Evolutionary conservation across 2,113 vertebrate genomes (phyloP).

Genomic region (Coregonus clupeaformis): DNA sequence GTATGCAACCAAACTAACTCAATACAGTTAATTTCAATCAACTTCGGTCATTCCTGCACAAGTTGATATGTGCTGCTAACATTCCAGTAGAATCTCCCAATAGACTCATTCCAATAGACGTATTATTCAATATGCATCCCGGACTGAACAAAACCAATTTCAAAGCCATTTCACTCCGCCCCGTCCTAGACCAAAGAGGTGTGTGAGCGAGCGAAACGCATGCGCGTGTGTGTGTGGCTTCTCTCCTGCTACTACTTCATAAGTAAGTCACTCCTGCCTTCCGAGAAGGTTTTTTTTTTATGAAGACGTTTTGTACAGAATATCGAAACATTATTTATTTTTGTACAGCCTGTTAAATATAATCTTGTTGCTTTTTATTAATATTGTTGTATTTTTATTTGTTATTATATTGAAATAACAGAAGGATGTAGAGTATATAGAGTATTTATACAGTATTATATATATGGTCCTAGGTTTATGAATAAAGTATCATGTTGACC

Average conservation of each 20-base stretch:
- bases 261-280: conserved; percentile 94
- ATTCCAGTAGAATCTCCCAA: conserved; percentile 9
- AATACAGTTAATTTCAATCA: neutral
- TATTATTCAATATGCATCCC: neutral
- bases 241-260: conserved; percentile 88
- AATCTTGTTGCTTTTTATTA: conserved; percentile 89
- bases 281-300: conserved; percentile 86
- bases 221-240: conserved; percentile 40
- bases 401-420: conserved; percentile 73
- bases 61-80: conserved; percentile 26
- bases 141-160: neutral
- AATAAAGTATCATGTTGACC: conserved; percentile 78
- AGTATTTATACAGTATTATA: conserved; percentile 99
- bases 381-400: conserved; percentile 75
- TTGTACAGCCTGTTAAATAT: conserved; percentile 98
- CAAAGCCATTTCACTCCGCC: neutral
- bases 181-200: conserved; percentile 62
- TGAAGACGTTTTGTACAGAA: conserved; percentile 74
- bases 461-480: conserved; percentile 76
- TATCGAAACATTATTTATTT: conserved; percentile 95
- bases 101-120: neutral
- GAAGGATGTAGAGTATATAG: conserved; percentile 95
- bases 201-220: conserved; percentile 17
- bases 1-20: neutral
- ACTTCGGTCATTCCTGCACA: neutral